A percentile compares a stretch with the other conserved stretches of the same genome.
Conservation (phyloP, 2,888 invertebrate genomes). For the Tipula unca region DNA sequence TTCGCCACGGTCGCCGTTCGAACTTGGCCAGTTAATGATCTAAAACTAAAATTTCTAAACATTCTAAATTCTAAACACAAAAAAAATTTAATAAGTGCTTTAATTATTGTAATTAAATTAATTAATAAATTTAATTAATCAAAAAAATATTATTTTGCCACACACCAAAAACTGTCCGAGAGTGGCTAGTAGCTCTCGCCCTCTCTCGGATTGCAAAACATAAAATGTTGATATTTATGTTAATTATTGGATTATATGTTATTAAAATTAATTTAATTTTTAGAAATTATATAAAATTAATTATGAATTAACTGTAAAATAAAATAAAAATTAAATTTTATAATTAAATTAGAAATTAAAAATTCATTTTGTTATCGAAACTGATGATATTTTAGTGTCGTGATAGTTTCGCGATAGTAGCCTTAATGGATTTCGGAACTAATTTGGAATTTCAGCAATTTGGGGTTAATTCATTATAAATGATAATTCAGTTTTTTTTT, state of each 20-base stretch:
- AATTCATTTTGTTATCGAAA: background rate
- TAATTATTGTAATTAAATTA: background rate
- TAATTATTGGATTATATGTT: background rate
- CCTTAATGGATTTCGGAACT: no score
- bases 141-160: background rate
- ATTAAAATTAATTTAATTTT: background rate
- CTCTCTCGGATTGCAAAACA: background rate
- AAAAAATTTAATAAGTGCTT: background rate
- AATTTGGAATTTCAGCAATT: no score
- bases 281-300: constrained; percentile 8
- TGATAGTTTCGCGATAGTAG: background rate
- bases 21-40: background rate
- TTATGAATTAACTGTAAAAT: background rate
- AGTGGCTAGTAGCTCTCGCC: background rate
- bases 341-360: background rate
- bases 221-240: constrained; percentile 14
- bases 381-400: background rate
- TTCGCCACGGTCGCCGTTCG: background rate
- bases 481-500: no score
- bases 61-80: background rate
- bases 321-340: background rate
- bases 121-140: background rate
- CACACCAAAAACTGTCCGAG: background rate
- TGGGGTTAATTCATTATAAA: background rate
- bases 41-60: background rate